Conservation (phyloP, 2,113 vertebrate genomes). For the Blennius ocellaris region DNA sequence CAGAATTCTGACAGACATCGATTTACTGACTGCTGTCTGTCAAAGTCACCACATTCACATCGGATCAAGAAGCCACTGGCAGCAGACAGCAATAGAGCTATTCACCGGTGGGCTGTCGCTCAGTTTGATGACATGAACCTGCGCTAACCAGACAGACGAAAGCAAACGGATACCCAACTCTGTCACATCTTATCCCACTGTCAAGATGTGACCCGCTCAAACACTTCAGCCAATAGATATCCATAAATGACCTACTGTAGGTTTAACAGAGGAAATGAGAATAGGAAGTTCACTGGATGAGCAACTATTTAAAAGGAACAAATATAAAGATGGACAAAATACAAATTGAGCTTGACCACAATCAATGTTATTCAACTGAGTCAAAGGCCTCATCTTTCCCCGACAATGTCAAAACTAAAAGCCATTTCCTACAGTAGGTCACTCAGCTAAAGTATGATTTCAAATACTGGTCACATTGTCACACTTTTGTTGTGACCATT, state of each 20-base stretch:
- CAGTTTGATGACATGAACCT: slow-evolving; percentile 48
- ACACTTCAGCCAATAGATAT: slow-evolving; percentile 12
- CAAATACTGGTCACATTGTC: too few species aligned
- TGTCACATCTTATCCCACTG: slow-evolving; percentile 30
- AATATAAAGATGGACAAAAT: too few species aligned
- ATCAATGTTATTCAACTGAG: too few species aligned
- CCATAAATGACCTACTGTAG: neutral
- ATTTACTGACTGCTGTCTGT: slow-evolving; percentile 26
- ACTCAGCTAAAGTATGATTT: too few species aligned
- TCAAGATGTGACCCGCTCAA: slow-evolving; percentile 18
- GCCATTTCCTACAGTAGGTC: too few species aligned
- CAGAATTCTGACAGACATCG: neutral
- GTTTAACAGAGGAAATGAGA: neutral
- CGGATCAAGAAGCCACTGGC: slow-evolving; percentile 49
- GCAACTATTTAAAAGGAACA: too few species aligned
- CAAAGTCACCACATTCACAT: neutral
- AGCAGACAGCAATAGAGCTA: slow-evolving; percentile 27
- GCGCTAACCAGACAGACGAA: slow-evolving; percentile 22
- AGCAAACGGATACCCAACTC: slow-evolving; percentile 31
- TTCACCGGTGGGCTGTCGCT: slow-evolving; percentile 56
- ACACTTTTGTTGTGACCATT: too few species aligned
- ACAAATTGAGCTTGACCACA: too few species aligned
- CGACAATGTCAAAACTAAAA: too few species aligned
- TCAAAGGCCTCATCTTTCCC: too few species aligned
- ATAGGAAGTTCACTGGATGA: neutral